Percentiles rank a stretch among this genome's conserved stretches.
Conservation (phyloP, 2,888 invertebrate genomes). For the Dyspetes luteomarginatus region DNA sequence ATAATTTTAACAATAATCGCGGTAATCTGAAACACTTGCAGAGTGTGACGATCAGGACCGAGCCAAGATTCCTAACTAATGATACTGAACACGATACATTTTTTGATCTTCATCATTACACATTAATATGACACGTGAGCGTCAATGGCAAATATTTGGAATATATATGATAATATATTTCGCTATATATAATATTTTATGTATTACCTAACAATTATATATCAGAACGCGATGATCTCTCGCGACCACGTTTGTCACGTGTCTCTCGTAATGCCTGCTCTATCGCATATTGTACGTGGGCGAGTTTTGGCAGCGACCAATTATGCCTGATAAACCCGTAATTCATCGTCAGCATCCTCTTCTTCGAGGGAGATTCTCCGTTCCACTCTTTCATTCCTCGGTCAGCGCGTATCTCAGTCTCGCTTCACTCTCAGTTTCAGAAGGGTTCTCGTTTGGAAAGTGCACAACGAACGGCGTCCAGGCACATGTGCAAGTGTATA, state of each 20-base stretch:
- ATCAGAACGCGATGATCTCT: conserved; percentile 39
- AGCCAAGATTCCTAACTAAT: too few species aligned
- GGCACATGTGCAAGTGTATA: background rate
- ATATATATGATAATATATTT: background rate
- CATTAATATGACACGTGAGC: background rate
- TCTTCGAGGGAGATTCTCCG: conserved; percentile 35
- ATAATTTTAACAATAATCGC: too few species aligned
- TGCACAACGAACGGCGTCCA: conserved; percentile 47
- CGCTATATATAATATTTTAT: background rate
- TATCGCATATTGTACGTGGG: conserved; percentile 67
- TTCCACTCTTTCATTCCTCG: conserved; percentile 45
- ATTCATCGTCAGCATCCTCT: conserved; percentile 69
- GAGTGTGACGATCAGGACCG: too few species aligned
- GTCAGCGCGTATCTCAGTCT: conserved; percentile 44
- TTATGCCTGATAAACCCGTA: conserved; percentile 72
- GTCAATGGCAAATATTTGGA: background rate
- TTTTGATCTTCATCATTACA: background rate
- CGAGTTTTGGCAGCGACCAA: conserved; percentile 72
- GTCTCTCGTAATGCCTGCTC: conserved; percentile 49
- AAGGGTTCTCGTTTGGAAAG: conserved; percentile 45
- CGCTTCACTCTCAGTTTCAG: conserved; percentile 7
- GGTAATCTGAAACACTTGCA: too few species aligned
- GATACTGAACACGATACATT: too few species aligned
- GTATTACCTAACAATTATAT: background rate
- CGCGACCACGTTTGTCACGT: conserved; percentile 38